Evolutionary conservation across 2,113 vertebrate genomes (phyloP), one percentile per base, ranked within the genome.

Genomic region (Seriola dumerili): DNA sequence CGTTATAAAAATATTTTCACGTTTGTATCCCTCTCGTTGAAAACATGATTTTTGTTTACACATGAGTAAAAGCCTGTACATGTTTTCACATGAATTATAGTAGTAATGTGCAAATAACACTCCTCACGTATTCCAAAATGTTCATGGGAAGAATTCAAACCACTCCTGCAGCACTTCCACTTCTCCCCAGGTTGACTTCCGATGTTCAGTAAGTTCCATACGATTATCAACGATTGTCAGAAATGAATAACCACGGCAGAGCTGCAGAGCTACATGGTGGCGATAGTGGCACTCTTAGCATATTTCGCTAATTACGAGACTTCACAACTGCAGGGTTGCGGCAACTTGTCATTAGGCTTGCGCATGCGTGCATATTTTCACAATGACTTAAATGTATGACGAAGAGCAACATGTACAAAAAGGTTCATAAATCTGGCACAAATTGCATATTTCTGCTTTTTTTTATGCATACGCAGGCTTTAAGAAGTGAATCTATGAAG

Each of bases 401-500:
- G 38, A 67, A 71, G 8, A 58, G 21, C 42, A 57, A n/a, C 52
- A 19, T 65, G 34, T 14, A 57, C 16, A 48, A 4, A 52, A 4
- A 59, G 11, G 32, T 73, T 80, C 25, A 79, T 55, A 64, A 72
- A 83, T 89, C 25, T 76, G 40, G 19, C 1, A 23, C 36, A 48
- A 29, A 42, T 36, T 66, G n/a, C 55, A 72, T 46, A 77, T 34
- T 82, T 67, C 36, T 44, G n/a, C 29, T 67, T 68, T 65, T 70
- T 67, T 68, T 62, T 70, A 50, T 64, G 50, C 52, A 78, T 66
- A 17, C 48, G 67, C 42, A 69, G 36, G 42, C 36, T 55, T 71
- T 75, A 62, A 66, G 48, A 63, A 48, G 54, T 65, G 21, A 57
- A 78, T 80, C 62, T 61, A 48, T 67, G 55, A 79, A 72, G 14